Base-by-base conservation (phyloP, 2,797 vertebrate species). In the Catamblyrhynchus diadema region DNA sequence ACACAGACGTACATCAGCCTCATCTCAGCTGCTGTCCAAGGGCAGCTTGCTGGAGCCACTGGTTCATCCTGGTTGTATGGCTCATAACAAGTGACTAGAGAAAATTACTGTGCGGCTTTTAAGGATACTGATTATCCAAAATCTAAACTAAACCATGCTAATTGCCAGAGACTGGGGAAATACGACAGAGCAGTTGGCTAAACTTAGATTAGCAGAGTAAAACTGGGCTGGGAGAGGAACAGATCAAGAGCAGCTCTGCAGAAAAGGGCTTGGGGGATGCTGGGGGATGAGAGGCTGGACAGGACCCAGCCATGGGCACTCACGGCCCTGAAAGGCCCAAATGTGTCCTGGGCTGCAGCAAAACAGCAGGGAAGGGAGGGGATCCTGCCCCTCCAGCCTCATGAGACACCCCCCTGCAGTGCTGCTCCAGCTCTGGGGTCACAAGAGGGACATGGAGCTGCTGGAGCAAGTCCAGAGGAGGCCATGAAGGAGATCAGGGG, bases 1-100 rank as follows among this genome's bases (percentile, higher is more conserved):
- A 28, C 3, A 59, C 39, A 78, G 35, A 51, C 0, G 0, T n/a
- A 2, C 20, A 50, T 28, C 82, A 47, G 20, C 30, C 32, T 30
- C 25, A 17, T 8, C 57, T 28, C 80, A 69, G 48, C 42, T 81
- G 41, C 62, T 69, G 45, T 12, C 45, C 42, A 27, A 62, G 35
- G 42, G 47, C 42, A 86, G 37, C 21, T 65, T 23, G 39, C 27
- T 57, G 12, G 7, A 86, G 35, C 33, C 67, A n/a, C n/a, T 41
- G 12, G 3, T 50, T 37, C 61, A 22, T 33, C 47, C 8, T 7
- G 13, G 19, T 5, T 51, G 9, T 19, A 13, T 0, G 2, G 42
- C 17, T 69, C 12, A 1, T 3, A 50, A 53, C 50, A 54, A 11
- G n/a, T 2, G 54, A 41, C 47, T 10, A 23, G 22, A 75, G 57